These are phyloP conservation scores for Nannoperca obscura DNA, from an alignment of 2,797 vertebrate genomes.

Conservation along the genomic window DNA sequence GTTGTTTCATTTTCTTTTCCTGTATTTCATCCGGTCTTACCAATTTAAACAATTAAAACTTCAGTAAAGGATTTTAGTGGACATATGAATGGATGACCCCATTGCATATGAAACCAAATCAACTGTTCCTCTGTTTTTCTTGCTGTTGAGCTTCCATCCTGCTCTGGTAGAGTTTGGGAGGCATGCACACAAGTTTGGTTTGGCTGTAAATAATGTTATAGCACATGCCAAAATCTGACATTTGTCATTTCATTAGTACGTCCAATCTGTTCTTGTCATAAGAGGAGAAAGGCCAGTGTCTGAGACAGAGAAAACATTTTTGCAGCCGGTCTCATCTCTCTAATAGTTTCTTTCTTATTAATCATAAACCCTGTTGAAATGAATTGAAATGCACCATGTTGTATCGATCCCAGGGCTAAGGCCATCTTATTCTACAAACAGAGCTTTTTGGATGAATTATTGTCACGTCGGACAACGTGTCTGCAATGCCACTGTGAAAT, in stretches of 20 bases:
- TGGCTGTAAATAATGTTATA: conserved; percentile 18
- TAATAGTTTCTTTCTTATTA: conserved; percentile 44
- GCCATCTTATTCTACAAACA: conserved; percentile 45
- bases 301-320: conserved; percentile 18
- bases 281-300: conserved; percentile 46
- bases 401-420: conserved; percentile 52
- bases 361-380: conserved; percentile 35
- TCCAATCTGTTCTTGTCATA: conserved; percentile 64
- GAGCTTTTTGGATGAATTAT: conserved; percentile 58
- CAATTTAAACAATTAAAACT: no score
- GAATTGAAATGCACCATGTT: conserved; percentile 32
- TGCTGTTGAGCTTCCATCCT: background rate
- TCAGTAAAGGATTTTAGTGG: background rate
- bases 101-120: background rate
- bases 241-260: conserved; percentile 80
- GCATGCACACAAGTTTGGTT: conserved; percentile 34
- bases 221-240: conserved; percentile 66
- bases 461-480: conserved; percentile 52
- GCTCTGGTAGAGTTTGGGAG: conserved; percentile 24
- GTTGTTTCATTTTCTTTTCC: background rate
- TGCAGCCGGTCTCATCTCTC: conserved; percentile 57
- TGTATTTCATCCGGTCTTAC: background rate
- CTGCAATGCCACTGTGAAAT: conserved; percentile 48
- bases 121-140: background rate
- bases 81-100: background rate